Conservation (phyloP, 2,888 invertebrate species). For the Rhagium mordax region DNA sequence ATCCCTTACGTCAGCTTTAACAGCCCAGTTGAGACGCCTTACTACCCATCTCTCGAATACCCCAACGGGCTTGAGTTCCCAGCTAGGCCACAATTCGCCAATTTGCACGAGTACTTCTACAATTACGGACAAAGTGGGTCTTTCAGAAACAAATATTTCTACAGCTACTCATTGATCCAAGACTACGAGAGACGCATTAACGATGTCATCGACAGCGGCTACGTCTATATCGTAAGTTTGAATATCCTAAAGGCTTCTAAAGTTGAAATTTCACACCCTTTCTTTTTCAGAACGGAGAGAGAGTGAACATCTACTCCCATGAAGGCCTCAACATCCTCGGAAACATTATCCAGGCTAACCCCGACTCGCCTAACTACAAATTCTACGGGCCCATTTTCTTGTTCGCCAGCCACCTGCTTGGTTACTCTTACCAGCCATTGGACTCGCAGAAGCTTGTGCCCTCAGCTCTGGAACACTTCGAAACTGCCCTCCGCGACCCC, state of each 20-base stretch:
- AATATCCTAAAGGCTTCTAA: background rate
- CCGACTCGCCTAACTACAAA: slow-evolving; percentile 74
- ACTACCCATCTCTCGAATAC: slow-evolving; percentile 76
- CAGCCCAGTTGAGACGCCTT: slow-evolving; percentile 74
- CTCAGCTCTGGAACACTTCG: slow-evolving; percentile 77
- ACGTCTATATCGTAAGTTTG: slow-evolving; percentile 56
- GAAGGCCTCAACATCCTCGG: slow-evolving; percentile 79
- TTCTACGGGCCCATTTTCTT: slow-evolving; percentile 71
- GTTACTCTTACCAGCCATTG: slow-evolving; percentile 64
- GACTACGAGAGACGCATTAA: slow-evolving; percentile 72
- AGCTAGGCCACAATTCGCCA: slow-evolving; percentile 74
- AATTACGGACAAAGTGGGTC: slow-evolving; percentile 59
- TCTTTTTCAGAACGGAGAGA: slow-evolving; percentile 46
- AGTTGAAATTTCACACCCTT: background rate
- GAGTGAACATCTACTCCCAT: slow-evolving; percentile 74
- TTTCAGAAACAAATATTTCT: slow-evolving; percentile 70
- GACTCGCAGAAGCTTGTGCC: slow-evolving; percentile 72
- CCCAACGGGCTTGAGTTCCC: slow-evolving; percentile 79
- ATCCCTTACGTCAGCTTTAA: slow-evolving; percentile 74
- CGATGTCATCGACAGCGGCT: slow-evolving; percentile 74
- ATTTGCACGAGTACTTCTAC: slow-evolving; percentile 69
- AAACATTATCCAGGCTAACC: slow-evolving; percentile 77
- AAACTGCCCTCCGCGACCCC: slow-evolving; percentile 79
- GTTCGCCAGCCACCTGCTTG: slow-evolving; percentile 75
- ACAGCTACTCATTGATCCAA: slow-evolving; percentile 68